These are phyloP conservation scores for Xanthia icteritia DNA, from an alignment of 2,888 invertebrate species.

Conservation along the genomic window DNA sequence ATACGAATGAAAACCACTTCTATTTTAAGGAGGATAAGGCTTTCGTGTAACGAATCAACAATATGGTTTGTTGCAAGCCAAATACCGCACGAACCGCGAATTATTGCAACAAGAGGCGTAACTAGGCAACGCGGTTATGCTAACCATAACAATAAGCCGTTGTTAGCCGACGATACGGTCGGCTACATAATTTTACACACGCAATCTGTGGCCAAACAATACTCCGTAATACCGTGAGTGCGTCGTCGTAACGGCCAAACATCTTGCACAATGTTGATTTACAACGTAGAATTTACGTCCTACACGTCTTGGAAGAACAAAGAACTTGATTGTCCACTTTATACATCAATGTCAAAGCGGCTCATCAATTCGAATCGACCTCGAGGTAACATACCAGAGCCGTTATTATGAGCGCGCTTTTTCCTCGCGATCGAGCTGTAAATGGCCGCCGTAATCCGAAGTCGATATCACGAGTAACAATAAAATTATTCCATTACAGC, in stretches of 20 bases:
- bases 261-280: constrained; percentile 68
- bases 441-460: constrained; percentile 3
- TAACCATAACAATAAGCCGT: constrained; percentile 82
- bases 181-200: constrained; percentile 72
- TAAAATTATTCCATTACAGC: background rate
- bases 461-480: constrained; percentile 2
- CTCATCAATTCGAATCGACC: constrained; percentile 58
- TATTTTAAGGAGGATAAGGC: constrained; percentile 34
- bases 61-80: constrained; percentile 59
- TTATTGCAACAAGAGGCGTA: constrained; percentile 79
- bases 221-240: constrained; percentile 66
- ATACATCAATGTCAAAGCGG: constrained; percentile 65
- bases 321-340: constrained; percentile 65
- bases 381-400: constrained; percentile 56
- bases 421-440: constrained; percentile 9
- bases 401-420: constrained; percentile 45
- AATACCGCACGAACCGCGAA: constrained; percentile 73
- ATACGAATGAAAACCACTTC: constrained; percentile 32
- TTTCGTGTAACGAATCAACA: constrained; percentile 19
- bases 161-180: constrained; percentile 72
- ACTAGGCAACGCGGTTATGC: constrained; percentile 82
- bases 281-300: constrained; percentile 62
- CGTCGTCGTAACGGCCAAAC: constrained; percentile 60
- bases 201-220: constrained; percentile 80
- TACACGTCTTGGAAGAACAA: constrained; percentile 61